These are phyloP conservation scores for Steinernema scapterisci DNA, from an alignment of 2,888 invertebrate genomes.

Conservation along the genomic window DNA sequence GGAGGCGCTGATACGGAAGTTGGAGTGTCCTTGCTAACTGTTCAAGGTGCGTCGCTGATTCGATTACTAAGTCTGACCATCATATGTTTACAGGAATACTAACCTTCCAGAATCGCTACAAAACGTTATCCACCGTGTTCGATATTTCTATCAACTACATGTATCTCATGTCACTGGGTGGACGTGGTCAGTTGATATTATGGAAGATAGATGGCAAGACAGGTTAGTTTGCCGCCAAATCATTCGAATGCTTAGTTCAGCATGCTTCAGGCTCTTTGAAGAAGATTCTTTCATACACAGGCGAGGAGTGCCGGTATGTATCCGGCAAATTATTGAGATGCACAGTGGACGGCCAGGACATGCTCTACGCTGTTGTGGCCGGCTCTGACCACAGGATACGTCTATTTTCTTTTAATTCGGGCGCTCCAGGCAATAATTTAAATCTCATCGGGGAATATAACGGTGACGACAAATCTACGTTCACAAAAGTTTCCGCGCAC, in stretches of 20 bases:
- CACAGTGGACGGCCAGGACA: not conserved
- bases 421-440: not conserved
- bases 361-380: conserved; percentile 1
- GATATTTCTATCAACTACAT: conserved; percentile 8
- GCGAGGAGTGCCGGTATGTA: not conserved
- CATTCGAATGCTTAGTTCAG: not conserved
- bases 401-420: not conserved
- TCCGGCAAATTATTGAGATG: not conserved
- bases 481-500: not conserved
- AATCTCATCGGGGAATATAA: not conserved
- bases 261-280: not conserved
- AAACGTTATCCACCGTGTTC: conserved; percentile 14
- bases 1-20: conserved; percentile 6
- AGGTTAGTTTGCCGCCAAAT: not conserved
- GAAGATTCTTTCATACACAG: not conserved
- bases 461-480: not conserved
- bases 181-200: conserved; percentile 19
- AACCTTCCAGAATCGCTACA: not conserved
- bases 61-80: not conserved
- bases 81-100: conserved; percentile 30
- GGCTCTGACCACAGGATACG: conserved; percentile 8
- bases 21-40: not conserved
- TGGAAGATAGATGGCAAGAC: conserved; percentile 31
- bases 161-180: conserved; percentile 32
- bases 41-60: not conserved